These are phyloP conservation scores for Balanococcus diminutus DNA, from an alignment of 2,888 invertebrate species.

Conservation along the genomic window DNA sequence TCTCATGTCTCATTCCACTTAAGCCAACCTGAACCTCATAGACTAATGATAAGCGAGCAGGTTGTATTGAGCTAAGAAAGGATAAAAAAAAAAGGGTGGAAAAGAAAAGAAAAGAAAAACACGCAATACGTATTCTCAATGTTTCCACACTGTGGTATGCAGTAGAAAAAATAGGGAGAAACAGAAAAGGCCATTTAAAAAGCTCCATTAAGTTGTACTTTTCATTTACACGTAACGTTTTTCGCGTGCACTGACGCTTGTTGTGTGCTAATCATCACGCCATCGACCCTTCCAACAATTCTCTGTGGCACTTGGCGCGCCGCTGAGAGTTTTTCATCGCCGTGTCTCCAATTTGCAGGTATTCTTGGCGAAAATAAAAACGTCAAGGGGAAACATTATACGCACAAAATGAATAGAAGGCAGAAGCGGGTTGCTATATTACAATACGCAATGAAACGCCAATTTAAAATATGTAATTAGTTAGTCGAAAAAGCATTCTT, in stretches of 20 bases:
- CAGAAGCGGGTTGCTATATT: not conserved
- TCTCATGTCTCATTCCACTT: not conserved
- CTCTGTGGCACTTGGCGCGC: not conserved
- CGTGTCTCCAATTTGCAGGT: not conserved
- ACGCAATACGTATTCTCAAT: not conserved
- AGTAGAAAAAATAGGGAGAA: not conserved
- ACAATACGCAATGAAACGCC: not conserved
- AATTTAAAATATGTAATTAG: not conserved
- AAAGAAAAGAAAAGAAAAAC: not conserved
- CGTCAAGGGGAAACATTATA: not conserved
- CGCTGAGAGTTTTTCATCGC: not conserved
- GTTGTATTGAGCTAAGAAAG: not conserved
- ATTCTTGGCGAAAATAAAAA: not conserved
- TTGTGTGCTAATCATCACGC: not conserved
- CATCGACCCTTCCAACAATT: no score
- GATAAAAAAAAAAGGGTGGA: no score
- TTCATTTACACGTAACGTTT: slow-evolving; percentile 13
- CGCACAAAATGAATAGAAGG: not conserved
- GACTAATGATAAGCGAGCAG: no score
- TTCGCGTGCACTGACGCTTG: not conserved
- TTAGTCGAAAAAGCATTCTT: not conserved
- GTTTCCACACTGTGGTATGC: not conserved
- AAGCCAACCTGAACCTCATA: not conserved
- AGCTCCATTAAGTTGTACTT: slow-evolving; percentile 17
- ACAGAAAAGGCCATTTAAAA: not conserved